Evolutionary conservation across 2,888 invertebrate species (phyloP).

Genomic region (Stenodema calcarata): DNA sequence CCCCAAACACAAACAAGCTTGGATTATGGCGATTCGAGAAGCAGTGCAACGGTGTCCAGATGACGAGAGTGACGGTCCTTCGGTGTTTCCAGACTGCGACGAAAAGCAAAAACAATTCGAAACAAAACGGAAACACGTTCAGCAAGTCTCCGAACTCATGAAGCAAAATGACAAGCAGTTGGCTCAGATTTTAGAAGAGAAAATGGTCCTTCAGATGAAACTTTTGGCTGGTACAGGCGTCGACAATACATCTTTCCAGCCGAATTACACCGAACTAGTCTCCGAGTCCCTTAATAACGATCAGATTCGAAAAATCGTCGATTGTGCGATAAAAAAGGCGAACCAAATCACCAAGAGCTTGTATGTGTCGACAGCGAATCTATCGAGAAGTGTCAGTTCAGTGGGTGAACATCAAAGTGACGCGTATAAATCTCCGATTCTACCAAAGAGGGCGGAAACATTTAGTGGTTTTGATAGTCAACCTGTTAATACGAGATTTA

Average conservation of each 20-base stretch:
- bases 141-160: conserved; percentile 80
- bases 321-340: conserved; percentile 78
- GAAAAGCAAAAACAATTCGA: conserved; percentile 79
- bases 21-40: conserved; percentile 84
- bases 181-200: conserved; percentile 84
- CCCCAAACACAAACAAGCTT: conserved; percentile 86
- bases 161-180: conserved; percentile 88
- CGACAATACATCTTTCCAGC: conserved; percentile 66
- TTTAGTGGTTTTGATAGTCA: conserved; percentile 68
- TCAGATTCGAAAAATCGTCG: conserved; percentile 83
- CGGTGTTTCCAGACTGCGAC: conserved; percentile 69
- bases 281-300: conserved; percentile 76
- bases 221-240: conserved; percentile 69
- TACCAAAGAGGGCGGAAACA: conserved; percentile 93
- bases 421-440: conserved; percentile 74
- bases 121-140: conserved; percentile 78
- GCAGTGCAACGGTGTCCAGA: conserved; percentile 89
- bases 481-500: not conserved
- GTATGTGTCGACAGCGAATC: conserved; percentile 76
- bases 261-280: conserved; percentile 79
- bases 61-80: conserved; percentile 66
- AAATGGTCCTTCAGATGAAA: conserved; percentile 82
- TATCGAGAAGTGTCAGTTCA: conserved; percentile 92
- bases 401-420: conserved; percentile 91
- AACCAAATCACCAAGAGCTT: conserved; percentile 76